Evolutionary conservation across 2,888 invertebrate species (phyloP), one percentile per base, ranked within the genome.

Genomic region (Steinernema hermaphroditum): DNA sequence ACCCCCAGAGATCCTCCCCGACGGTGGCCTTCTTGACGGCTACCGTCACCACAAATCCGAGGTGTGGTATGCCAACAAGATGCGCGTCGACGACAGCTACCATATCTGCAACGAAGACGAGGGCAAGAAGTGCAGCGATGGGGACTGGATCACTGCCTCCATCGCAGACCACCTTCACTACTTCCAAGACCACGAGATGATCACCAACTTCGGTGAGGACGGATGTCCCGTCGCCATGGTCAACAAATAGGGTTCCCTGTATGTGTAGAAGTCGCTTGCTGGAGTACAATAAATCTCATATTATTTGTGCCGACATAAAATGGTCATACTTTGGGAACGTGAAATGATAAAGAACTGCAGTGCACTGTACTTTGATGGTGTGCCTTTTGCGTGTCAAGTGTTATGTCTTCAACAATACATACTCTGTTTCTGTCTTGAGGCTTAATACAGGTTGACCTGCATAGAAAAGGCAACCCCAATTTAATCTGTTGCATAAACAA

Each of bases 131-230:
- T 82, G 82, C 69, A 77, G 77, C 16, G 77, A 82, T 41, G 78
- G 79, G n/a, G 69, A 77, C 16, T 43, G 70, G 46, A 72, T 81
- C 22, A 77, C 80, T n/a, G 69, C 78, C 4, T 77, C 77, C 2
- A 75, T 81, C 69, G 69, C 72, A 29, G 83, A 83, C 68, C 83
- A 83, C 72, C 71, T 78, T 2, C 78, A 80, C 54, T 83, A 83
- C 69, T 83, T 27, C 32, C 29, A 62, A 32, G 16, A 29, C 32
- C 32, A 29, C 16, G 32, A 29, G 29, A n/a, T 29, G 16, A 32
- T 29, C 62, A 29, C 24, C 8, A 27, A 62, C 32, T 62, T 29
- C n/a, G 62, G 62, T 6, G 12, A 62, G 27, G 24, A 27, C 54
- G 54, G 54, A 62, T 62, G 62, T 32, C 62, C 62, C 46, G n/a